Conservation (phyloP, 2,888 invertebrate species). For the Pristionchus maxplancki region DNA sequence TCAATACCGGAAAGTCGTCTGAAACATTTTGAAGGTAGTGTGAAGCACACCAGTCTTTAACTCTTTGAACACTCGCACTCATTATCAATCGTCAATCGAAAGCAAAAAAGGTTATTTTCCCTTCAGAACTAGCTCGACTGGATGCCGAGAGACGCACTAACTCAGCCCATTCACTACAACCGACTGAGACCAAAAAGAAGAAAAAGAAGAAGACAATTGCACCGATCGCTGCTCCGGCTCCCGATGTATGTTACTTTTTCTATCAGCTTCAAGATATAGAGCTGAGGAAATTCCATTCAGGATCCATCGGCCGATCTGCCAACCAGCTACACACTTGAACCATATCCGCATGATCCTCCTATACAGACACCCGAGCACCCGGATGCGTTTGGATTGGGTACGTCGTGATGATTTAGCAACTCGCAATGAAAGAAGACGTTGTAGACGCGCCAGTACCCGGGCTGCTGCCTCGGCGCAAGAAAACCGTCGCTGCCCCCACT, state of each 20-base stretch:
- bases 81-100: too few species aligned
- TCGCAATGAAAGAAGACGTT: not conserved
- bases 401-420: not conserved
- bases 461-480: not conserved
- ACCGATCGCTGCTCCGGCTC: not conserved
- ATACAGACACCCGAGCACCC: not conserved
- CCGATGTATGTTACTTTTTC: not conserved
- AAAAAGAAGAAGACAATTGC: not conserved
- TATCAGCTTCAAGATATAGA: not conserved
- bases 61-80: too few species aligned
- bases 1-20: too few species aligned
- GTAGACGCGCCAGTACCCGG: constrained; percentile 3
- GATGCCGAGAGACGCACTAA: not conserved
- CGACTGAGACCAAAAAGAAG: not conserved
- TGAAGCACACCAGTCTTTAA: too few species aligned
- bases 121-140: not conserved
- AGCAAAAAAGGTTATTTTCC: not conserved
- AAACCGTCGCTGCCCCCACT: not conserved
- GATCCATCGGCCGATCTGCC: not conserved
- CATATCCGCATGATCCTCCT: constrained; percentile 25
- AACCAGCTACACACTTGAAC: not conserved
- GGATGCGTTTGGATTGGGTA: not conserved
- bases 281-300: not conserved
- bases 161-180: not conserved
- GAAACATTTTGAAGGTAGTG: too few species aligned